phyloP scores from a whole-genome alignment of 2,888 invertebrate species.

The Gryllus longicercus region DNA sequence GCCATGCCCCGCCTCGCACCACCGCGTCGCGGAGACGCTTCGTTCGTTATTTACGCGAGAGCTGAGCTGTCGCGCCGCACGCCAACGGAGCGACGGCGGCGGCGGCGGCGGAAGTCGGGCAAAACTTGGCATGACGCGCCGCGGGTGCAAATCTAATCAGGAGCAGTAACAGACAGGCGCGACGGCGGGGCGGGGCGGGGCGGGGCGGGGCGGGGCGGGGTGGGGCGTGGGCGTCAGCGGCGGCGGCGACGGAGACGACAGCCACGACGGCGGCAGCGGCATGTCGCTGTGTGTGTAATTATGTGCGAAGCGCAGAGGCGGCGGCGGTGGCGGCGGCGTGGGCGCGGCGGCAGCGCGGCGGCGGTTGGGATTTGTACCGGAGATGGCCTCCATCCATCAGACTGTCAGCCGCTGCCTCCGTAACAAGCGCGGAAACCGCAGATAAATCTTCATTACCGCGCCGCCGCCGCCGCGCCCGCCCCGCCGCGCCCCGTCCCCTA shows the following conservation, averaged over 20 bases:
- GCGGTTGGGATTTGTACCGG: not conserved
- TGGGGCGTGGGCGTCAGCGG: no score
- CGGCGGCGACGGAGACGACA: no score
- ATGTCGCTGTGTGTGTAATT: conserved; percentile 17
- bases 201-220: no score
- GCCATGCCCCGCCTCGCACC: not conserved
- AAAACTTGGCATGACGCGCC: not conserved
- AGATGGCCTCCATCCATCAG: conserved; percentile 17
- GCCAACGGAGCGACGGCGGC: not conserved
- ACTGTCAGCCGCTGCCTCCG: conserved; percentile 1
- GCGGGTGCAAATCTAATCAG: conserved; percentile 17
- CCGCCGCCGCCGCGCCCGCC: not conserved
- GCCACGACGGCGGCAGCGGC: no score
- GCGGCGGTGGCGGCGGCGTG: not conserved
- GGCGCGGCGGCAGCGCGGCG: not conserved
- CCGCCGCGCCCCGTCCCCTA: not conserved
- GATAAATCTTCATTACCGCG: conserved; percentile 33
- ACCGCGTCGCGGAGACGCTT: not conserved
- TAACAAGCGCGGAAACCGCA: conserved; percentile 34
- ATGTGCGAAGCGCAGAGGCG: conserved; percentile 17
- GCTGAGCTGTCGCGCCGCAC: not conserved
- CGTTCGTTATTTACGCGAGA: conserved; percentile 1
- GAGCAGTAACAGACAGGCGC: not conserved
- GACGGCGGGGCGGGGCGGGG: no score
- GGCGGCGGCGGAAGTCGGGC: not conserved